phyloP scores from a whole-genome alignment of 2,797 vertebrate genomes.

The Anguilla anguilla region DNA sequence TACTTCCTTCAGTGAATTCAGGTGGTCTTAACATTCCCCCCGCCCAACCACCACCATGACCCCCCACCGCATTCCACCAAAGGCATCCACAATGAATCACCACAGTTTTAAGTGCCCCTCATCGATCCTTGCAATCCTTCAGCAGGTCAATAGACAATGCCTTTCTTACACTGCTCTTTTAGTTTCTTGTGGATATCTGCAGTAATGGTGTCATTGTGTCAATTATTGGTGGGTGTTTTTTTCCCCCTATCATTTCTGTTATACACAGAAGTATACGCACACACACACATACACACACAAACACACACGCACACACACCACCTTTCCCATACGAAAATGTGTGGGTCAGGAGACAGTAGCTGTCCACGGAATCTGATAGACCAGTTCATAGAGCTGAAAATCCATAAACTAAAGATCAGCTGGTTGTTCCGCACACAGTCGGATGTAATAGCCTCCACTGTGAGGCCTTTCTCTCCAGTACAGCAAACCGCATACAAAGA shows the following conservation, averaged over 20 bases:
- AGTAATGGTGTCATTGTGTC: constrained; percentile 54
- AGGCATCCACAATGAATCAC: constrained; percentile 62
- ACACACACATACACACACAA: constrained; percentile 45
- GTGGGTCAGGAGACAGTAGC: constrained; percentile 53
- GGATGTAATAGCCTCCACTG: constrained; percentile 55
- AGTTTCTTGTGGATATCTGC: constrained; percentile 34
- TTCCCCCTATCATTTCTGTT: constrained; percentile 50
- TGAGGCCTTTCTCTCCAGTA: constrained; percentile 45
- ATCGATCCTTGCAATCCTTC: constrained; percentile 67
- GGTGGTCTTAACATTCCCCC: not conserved
- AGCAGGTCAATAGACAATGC: constrained; percentile 70
- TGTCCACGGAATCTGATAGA: constrained; percentile 61
- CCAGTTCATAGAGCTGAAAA: constrained; percentile 64
- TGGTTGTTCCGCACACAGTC: constrained; percentile 56
- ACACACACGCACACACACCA: constrained; percentile 39
- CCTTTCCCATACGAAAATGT: constrained; percentile 50
- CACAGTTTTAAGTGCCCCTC: constrained; percentile 67
- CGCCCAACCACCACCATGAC: not conserved
- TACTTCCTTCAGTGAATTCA: not conserved
- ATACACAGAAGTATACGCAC: constrained; percentile 34
- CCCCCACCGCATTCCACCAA: constrained; percentile 3
- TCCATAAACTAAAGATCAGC: constrained; percentile 72
- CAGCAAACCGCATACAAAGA: not conserved
- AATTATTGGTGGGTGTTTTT: constrained; percentile 57
- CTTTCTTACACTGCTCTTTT: constrained; percentile 63